phyloP scores from a whole-genome alignment of 2,797 vertebrate genomes.

The Gymnopithys bicolor region DNA sequence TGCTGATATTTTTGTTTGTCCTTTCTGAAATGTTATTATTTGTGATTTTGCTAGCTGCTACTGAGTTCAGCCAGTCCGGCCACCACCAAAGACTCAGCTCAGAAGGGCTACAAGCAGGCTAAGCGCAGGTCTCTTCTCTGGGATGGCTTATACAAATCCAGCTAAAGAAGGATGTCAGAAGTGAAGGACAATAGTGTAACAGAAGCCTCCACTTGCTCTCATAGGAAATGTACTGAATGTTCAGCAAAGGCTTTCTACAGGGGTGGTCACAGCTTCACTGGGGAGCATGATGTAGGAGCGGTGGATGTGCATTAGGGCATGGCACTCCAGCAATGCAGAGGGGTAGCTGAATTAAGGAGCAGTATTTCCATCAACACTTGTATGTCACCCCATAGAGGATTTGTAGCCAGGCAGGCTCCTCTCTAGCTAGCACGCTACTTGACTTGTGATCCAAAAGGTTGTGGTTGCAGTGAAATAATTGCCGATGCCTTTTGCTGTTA shows the following conservation, averaged over 20 bases:
- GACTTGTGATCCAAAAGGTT: background rate
- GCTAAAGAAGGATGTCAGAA: background rate
- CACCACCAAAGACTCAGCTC: background rate
- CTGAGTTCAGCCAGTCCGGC: background rate
- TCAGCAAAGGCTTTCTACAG: background rate
- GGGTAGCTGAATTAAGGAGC: background rate
- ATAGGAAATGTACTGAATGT: background rate
- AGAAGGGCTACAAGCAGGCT: background rate
- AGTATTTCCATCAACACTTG: background rate
- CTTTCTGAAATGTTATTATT: background rate
- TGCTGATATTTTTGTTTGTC: background rate
- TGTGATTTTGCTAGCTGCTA: background rate
- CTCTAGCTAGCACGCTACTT: background rate
- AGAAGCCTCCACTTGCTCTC: background rate
- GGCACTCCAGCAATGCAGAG: accelerated
- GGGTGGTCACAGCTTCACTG: background rate
- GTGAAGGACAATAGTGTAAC: background rate
- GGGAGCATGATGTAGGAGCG: background rate
- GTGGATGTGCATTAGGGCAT: background rate
- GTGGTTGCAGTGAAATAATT: background rate
- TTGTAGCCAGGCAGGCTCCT: background rate
- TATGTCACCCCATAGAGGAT: accelerated
- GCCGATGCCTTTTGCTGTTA: background rate
- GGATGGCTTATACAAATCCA: background rate
- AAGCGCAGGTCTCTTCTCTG: background rate